A percentile compares a stretch with the other conserved stretches of the same genome.
Conservation (phyloP, 2,888 invertebrate species). For the Hirtodrosophila confusa region DNA sequence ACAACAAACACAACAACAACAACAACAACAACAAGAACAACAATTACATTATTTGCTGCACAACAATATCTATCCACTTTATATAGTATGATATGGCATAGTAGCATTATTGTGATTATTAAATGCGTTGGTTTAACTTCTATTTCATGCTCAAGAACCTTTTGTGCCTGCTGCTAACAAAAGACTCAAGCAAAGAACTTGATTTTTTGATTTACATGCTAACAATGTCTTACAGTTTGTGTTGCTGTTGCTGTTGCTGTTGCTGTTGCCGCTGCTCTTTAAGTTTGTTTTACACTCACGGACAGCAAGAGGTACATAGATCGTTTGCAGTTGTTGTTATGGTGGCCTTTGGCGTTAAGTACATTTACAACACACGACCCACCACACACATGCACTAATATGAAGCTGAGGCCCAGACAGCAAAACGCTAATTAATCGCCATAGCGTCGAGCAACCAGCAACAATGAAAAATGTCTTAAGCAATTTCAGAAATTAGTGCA, state of each 20-base stretch:
- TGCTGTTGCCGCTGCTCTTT: conserved; percentile 26
- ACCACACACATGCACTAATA: conserved; percentile 19
- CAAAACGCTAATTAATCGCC: conserved; percentile 49
- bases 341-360: conserved; percentile 70
- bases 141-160: conserved; percentile 72
- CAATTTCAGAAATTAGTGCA: conserved; percentile 56
- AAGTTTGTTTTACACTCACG: conserved; percentile 71
- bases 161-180: conserved; percentile 65
- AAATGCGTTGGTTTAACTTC: conserved; percentile 68
- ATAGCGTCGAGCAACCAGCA: conserved; percentile 23
- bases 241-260: conserved; percentile 22
- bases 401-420: conserved; percentile 41
- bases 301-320: conserved; percentile 54
- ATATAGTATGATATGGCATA: conserved; percentile 32
- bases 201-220: conserved; percentile 78
- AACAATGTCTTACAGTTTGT: conserved; percentile 34
- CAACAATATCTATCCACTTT: conserved; percentile 40
- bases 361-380: conserved; percentile 36
- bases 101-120: conserved; percentile 43
- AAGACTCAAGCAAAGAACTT: conserved; percentile 80
- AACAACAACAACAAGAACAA: conserved; percentile 8
- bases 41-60: conserved; percentile 43
- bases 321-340: conserved; percentile 15
- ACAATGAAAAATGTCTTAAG: conserved; percentile 38
- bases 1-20: conserved; percentile 12